phyloP scores from a whole-genome alignment of 2,797 vertebrate species.

The Thalassophryne amazonica region DNA sequence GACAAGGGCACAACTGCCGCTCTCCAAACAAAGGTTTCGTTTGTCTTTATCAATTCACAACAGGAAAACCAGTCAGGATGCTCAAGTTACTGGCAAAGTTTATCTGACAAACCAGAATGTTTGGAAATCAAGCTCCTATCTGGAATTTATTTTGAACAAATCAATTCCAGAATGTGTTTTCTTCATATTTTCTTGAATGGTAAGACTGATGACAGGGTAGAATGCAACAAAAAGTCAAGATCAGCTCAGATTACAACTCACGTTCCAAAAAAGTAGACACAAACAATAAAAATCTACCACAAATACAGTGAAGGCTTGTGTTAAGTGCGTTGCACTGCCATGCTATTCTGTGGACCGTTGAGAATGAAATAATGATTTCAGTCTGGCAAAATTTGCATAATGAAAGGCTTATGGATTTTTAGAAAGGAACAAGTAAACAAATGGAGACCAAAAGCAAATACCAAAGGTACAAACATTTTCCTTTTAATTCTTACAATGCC shows the following conservation, averaged over 20 bases:
- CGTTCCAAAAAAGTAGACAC: slow-evolving; percentile 22
- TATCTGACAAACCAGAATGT: too few relatives aligned
- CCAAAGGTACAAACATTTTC: slow-evolving; percentile 28
- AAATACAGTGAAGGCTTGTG: slow-evolving; percentile 21
- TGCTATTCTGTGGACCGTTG: too few relatives aligned
- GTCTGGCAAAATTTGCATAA: slow-evolving; percentile 27
- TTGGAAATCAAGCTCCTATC: slow-evolving; percentile 24
- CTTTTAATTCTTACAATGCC: slow-evolving; percentile 28
- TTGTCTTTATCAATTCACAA: too few relatives aligned
- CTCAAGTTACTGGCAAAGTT: too few relatives aligned
- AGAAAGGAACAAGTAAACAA: slow-evolving; percentile 1
- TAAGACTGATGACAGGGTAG: slow-evolving; percentile 3
- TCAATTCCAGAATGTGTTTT: slow-evolving; percentile 25
- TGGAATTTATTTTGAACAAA: slow-evolving; percentile 31
- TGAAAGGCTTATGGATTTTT: slow-evolving; percentile 14
- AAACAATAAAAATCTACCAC: slow-evolving; percentile 35
- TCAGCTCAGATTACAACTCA: slow-evolving; percentile 16
- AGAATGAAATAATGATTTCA: slow-evolving; percentile 9
- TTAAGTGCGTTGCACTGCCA: slow-evolving; percentile 1
- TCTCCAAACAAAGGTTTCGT: too few relatives aligned
- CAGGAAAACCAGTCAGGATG: too few relatives aligned
- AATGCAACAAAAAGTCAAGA: slow-evolving; percentile 22
- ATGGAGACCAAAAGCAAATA: slow-evolving; percentile 21
- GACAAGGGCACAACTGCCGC: too few relatives aligned
- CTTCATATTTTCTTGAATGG: slow-evolving; percentile 14